These are phyloP conservation scores for Eupeodes corollae DNA, from an alignment of 1,140 invertebrate genomes.

Conservation along the genomic window DNA sequence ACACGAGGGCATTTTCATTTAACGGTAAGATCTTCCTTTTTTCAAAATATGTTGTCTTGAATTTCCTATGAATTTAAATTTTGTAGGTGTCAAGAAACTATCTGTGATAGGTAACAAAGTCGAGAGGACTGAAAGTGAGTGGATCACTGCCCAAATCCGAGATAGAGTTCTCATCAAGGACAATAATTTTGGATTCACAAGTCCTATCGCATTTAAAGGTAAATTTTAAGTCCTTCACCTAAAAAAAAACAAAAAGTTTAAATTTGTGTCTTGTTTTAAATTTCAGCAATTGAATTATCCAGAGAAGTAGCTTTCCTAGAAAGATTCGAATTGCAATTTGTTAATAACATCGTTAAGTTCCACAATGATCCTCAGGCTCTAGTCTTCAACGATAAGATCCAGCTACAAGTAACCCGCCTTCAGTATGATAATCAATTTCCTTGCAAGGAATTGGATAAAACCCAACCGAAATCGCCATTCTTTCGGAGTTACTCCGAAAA, in stretches of 20 bases:
- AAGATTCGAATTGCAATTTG: slow-evolving; percentile 26
- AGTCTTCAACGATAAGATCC: slow-evolving; percentile 21
- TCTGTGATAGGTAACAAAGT: slow-evolving; percentile 26
- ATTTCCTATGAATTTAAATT: background rate
- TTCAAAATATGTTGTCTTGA: background rate
- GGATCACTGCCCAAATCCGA: slow-evolving; percentile 24
- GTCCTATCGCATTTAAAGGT: slow-evolving; percentile 26
- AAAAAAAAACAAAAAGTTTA: background rate
- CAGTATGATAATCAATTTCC: slow-evolving; percentile 22
- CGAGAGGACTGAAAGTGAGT: slow-evolving; percentile 23
- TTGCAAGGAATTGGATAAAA: slow-evolving; percentile 21
- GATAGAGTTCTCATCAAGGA: slow-evolving; percentile 20
- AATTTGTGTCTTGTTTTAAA: background rate
- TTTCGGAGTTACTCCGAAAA: slow-evolving; percentile 24
- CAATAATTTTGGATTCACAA: slow-evolving; percentile 27
- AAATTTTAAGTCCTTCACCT: background rate
- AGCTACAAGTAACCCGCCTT: slow-evolving; percentile 19
- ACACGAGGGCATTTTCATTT: slow-evolving; percentile 44
- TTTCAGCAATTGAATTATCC: slow-evolving; percentile 20
- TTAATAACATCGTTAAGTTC: slow-evolving; percentile 26
- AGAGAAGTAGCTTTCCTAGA: slow-evolving; percentile 27
- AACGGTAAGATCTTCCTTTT: slow-evolving; percentile 18
- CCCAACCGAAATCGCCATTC: slow-evolving; percentile 19
- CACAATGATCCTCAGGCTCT: slow-evolving; percentile 11
- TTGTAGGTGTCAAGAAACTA: slow-evolving; percentile 24